Base-by-base conservation (phyloP, 1,140 invertebrate genomes). In the Trichonephila clavipes region DNA sequence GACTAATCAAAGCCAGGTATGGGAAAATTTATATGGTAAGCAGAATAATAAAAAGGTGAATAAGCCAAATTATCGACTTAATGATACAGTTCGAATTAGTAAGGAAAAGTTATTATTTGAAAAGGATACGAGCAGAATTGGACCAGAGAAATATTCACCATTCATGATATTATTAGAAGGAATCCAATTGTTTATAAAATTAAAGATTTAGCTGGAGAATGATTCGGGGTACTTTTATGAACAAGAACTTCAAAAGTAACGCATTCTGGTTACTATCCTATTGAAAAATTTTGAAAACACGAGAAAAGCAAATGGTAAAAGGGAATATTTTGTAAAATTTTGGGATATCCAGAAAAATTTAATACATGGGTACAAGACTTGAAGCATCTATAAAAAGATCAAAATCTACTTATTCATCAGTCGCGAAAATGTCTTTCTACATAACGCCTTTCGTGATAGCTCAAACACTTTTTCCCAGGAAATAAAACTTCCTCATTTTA, bases 181-280 rank as follows among this genome's bases (percentile, higher is more conserved):
- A 62, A 62, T 62, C 61, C 61, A 62, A 58, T 24, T 44, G 40
- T 88, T 88, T 12, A 88, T 88, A 44, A 40, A 69, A 51, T 88
- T 21, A n/a, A 88, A 51, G 87, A 88, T 69, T 69, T 88, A 61
- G 14, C 7, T 40, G 19, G 6, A 4, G 83, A 86, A 86, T 24
- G 51, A 61, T 86, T 61, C 6, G 24, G 24, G 83, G 83, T 19
- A 61, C 21, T 10, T 86, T 86, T 86, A 86, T 62, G 24, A 40
- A 12, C 83, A 86, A 8, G 83, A 86, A 61, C n/a, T 86, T n/a
- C 83, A 86, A 61, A 51, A 61, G 83, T 86, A 14, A 61, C 4
- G 8, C 5, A 83, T 58, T 83, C 81, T 18, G 81, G 81, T 5
- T 83, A 28, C 14, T 83, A 83, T 58, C 81, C 34, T 44, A 28